These are phyloP conservation scores for Acleris emargana DNA, from an alignment of 2,888 invertebrate species.

Conservation along the genomic window DNA sequence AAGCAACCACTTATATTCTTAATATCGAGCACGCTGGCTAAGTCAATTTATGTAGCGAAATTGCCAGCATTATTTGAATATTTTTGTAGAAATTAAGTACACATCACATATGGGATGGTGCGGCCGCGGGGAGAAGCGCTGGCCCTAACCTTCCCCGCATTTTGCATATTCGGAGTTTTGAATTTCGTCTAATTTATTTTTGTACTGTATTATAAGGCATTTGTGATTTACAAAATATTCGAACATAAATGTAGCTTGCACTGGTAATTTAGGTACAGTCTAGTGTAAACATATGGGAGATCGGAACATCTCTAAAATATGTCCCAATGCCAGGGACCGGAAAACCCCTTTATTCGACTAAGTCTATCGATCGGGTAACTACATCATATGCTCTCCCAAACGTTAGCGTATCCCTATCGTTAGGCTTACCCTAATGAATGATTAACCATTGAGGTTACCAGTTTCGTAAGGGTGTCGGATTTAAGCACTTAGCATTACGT, in stretches of 20 bases:
- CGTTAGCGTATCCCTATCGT: too few relatives aligned
- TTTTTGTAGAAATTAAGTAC: conserved; percentile 10
- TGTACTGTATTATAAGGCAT: conserved; percentile 32
- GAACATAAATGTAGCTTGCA: conserved; percentile 31
- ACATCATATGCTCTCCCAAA: too few relatives aligned
- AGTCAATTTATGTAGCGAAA: conserved; percentile 20
- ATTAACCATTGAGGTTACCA: too few relatives aligned
- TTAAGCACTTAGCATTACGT: too few relatives aligned
- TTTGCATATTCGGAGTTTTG: conserved; percentile 14
- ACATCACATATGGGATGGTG: conserved; percentile 19
- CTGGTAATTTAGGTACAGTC: conserved; percentile 30
- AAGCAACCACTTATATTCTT: conserved; percentile 23
- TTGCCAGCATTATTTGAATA: conserved; percentile 12
- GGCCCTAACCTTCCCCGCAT: conserved; percentile 14
- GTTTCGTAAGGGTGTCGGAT: too few relatives aligned
- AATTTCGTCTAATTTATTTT: conserved; percentile 35
- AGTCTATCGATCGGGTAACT: too few relatives aligned
- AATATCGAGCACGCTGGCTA: conserved; percentile 21
- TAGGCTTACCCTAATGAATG: too few relatives aligned
- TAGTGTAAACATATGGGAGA: too few relatives aligned
- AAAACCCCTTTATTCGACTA: too few relatives aligned
- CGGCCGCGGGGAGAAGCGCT: not conserved
- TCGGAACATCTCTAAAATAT: too few relatives aligned
- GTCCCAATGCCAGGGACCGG: too few relatives aligned
- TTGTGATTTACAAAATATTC: conserved; percentile 35